Evolutionary conservation across 2,888 invertebrate species (phyloP), one percentile per base, ranked within the genome.

Genomic region (Teleogryllus oceanicus): DNA sequence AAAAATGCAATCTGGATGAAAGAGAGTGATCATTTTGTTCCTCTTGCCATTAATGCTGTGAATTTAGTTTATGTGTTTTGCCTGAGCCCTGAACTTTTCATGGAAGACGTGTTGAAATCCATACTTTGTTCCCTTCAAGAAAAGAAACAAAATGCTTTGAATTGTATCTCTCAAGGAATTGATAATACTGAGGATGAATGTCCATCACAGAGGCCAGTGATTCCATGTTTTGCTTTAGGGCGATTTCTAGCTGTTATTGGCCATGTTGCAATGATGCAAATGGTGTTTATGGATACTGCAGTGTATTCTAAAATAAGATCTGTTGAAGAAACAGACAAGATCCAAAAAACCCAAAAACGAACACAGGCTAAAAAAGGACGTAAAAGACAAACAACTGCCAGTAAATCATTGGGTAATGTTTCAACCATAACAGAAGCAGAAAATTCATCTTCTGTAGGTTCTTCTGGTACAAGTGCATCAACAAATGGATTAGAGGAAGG

Each of bases 261-360:
- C 8, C 94, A 94, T 82, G 89, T 95, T 82, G 94, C 95, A 0
- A 87, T 94, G 80, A 82, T 93, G 83, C 93, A 96, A 85, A 91
- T 96, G 85, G 92, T 94, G 78, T 93, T 94, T 85, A 89, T 97
- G 80, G 97, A 98, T 84, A 92, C 93, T 50, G 91, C 90, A 83
- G 92, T 97, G 8, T 95, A 62, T 62, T 62, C 62, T 18, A 62
- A 62, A n/a, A 62, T 62, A 13, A 62, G n/a, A 62, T 62, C 62
- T 62, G n/a, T 62, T 4, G 62, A 62, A 62, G 62, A 62, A n/a
- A 62, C 13, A 1, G 62, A 13, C 13, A 62, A 62, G n/a, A n/a
- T n/a, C 10, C 62, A 62, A n/a, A 62, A 62, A 62, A 16, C 4
- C 16, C 13, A 13, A 18, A 18, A 13, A 18, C 62, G 13, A 62